Conservation (phyloP, 2,113 vertebrate genomes). For the Equus przewalskii region DNA sequence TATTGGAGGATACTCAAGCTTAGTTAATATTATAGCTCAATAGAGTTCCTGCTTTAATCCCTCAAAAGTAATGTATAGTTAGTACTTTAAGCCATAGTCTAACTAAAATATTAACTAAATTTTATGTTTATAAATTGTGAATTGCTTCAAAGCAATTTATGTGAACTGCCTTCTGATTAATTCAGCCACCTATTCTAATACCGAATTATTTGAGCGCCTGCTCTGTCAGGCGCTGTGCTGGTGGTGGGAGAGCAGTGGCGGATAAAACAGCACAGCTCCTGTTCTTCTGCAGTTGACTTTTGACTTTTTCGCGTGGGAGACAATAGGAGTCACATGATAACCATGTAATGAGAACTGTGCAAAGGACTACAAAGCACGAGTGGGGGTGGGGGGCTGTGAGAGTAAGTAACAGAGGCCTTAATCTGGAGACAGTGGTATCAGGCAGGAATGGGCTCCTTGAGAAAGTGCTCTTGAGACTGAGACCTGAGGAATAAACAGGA, state of each 20-base stretch:
- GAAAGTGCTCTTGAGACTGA: background rate
- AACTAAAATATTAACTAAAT: conserved; percentile 8
- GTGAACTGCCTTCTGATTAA: background rate
- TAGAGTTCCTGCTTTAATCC: conserved; percentile 35
- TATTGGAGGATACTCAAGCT: background rate
- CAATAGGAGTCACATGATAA: background rate
- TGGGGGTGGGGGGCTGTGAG: background rate
- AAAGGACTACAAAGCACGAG: background rate
- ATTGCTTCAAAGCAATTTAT: background rate
- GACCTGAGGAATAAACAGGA: background rate
- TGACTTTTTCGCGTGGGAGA: background rate
- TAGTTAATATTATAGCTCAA: background rate
- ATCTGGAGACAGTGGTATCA: background rate
- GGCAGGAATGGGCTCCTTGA: background rate
- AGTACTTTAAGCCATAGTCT: background rate
- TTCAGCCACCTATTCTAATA: background rate
- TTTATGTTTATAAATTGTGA: conserved; percentile 18
- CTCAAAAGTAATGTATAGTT: background rate
- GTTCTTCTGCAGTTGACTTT: background rate
- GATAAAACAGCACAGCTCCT: background rate
- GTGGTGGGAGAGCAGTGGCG: background rate
- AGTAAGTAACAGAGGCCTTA: background rate
- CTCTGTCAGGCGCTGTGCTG: background rate
- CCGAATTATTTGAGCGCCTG: background rate
- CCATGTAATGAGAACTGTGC: background rate